Conservation (phyloP, 2,797 vertebrate species). For the Poeciliopsis gracilis region DNA sequence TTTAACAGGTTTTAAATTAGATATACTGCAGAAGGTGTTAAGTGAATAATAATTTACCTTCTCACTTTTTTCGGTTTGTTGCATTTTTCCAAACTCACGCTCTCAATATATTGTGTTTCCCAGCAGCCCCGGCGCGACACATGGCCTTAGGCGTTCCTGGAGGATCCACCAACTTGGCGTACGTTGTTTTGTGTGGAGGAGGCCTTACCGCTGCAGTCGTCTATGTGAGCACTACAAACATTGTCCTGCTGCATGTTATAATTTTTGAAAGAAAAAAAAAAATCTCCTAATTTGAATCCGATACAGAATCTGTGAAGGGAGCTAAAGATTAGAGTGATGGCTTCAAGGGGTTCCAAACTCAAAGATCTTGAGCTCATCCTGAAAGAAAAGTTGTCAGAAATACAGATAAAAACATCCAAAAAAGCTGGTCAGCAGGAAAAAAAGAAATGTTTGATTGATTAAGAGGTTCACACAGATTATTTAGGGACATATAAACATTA, state of each 20-base stretch:
- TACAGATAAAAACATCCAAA: too few species aligned
- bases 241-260: neutral
- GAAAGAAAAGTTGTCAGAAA: too few species aligned
- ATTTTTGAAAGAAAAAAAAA: neutral
- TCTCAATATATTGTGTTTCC: slow-evolving; percentile 13
- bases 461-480: neutral
- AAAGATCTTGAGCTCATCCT: neutral
- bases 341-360: neutral
- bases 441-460: neutral
- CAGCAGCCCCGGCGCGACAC: slow-evolving; percentile 68
- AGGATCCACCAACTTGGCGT: slow-evolving; percentile 71
- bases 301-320: neutral
- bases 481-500: neutral
- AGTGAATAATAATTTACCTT: neutral
- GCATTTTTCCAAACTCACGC: neutral
- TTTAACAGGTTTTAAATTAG: neutral
- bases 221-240: slow-evolving; percentile 71
- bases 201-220: slow-evolving; percentile 78
- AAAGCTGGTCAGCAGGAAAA: too few species aligned
- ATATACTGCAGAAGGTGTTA: neutral
- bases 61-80: neutral
- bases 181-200: slow-evolving; percentile 76
- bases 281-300: neutral
- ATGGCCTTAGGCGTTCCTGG: slow-evolving; percentile 77
- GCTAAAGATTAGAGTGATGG: neutral